These are phyloP conservation scores for Polyommatus icarus DNA, from an alignment of 2,888 invertebrate genomes.

Conservation along the genomic window DNA sequence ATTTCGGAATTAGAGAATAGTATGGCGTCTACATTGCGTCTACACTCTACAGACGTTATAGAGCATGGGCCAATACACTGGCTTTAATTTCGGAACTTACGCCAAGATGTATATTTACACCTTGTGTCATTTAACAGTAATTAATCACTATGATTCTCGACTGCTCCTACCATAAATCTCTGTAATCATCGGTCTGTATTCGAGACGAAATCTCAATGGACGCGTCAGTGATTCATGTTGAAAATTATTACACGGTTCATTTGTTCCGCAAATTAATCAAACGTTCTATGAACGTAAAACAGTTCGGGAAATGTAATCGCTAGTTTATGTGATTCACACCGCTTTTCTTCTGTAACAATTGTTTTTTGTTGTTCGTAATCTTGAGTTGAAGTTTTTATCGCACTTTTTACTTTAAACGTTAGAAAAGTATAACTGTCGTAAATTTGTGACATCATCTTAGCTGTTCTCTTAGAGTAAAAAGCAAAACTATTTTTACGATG, in stretches of 20 bases:
- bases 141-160: constrained; percentile 31
- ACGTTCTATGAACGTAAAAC: constrained; percentile 44
- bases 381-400: neutral
- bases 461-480: neutral
- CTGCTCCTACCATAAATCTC: constrained; percentile 38
- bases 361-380: neutral
- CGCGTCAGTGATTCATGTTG: constrained; percentile 45
- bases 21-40: neutral
- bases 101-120: neutral
- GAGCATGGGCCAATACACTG: neutral
- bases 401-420: neutral
- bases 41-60: neutral
- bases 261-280: constrained; percentile 47
- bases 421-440: neutral
- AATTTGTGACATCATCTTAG: neutral
- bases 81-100: neutral
- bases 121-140: neutral
- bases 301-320: constrained; percentile 43
- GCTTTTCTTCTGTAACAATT: constrained; percentile 32
- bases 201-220: constrained; percentile 42
- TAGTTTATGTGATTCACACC: constrained; percentile 44
- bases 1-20: neutral
- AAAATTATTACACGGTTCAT: constrained; percentile 46
- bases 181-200: constrained; percentile 37
- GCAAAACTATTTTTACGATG: neutral